phyloP scores from a whole-genome alignment of 2,888 invertebrate genomes.

The Adineta ricciae region DNA sequence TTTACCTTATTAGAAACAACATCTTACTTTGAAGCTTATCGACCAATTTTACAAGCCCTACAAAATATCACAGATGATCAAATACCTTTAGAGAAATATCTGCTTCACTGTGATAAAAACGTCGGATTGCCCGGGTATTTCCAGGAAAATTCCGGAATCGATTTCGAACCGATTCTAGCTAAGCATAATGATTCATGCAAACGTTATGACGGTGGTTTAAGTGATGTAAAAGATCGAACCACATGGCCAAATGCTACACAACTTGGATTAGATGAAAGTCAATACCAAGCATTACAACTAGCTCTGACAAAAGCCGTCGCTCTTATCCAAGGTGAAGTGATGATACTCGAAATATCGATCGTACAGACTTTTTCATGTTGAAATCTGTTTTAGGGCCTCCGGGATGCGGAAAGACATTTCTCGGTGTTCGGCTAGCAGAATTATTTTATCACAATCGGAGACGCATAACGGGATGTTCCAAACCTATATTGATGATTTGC shows the following conservation, averaged over 20 bases:
- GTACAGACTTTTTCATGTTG: too few relatives aligned
- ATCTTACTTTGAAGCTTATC: conserved; percentile 56
- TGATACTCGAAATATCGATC: too few relatives aligned
- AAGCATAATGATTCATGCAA: not conserved
- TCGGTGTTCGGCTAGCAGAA: conserved; percentile 66
- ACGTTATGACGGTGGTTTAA: not conserved
- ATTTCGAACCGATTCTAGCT: conserved; percentile 24
- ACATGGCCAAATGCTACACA: conserved; percentile 40
- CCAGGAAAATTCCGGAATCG: not conserved
- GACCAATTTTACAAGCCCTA: conserved; percentile 63
- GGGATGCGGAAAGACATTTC: conserved; percentile 73
- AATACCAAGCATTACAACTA: conserved; percentile 41
- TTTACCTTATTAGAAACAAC: conserved; percentile 7
- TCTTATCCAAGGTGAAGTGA: conserved; percentile 40
- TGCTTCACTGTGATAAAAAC: conserved; percentile 35
- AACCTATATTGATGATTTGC: conserved; percentile 46
- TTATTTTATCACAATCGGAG: conserved; percentile 58
- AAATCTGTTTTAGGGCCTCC: conserved; percentile 61
- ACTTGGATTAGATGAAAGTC: conserved; percentile 41
- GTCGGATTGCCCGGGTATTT: conserved; percentile 34
- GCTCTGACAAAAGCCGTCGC: conserved; percentile 44
- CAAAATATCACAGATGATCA: conserved; percentile 54
- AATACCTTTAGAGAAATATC: conserved; percentile 26
- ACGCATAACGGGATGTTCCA: conserved; percentile 5
- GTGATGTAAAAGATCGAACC: conserved; percentile 14